Conservation (phyloP, 2,113 vertebrate genomes). For the Haliaeetus leucogaster region DNA sequence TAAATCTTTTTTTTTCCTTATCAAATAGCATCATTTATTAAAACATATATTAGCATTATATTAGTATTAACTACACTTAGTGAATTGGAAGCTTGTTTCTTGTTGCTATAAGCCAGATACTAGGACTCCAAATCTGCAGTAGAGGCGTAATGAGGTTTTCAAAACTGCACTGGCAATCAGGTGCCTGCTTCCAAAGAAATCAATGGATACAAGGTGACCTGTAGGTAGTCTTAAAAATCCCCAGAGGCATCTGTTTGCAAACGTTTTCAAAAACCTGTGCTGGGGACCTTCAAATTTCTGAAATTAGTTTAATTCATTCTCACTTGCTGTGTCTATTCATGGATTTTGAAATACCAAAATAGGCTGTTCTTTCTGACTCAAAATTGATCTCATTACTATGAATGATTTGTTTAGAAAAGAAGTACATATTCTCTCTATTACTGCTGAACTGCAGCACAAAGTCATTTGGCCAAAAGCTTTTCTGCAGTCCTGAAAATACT, state of each 20-base stretch:
- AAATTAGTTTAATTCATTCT: background rate
- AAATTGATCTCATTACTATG: background rate
- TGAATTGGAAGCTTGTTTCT: background rate
- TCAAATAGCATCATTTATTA: background rate
- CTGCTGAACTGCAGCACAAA: background rate
- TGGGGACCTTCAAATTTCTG: background rate
- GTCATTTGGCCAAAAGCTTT: background rate
- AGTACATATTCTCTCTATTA: background rate
- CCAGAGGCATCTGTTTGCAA: background rate
- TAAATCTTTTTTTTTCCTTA: background rate
- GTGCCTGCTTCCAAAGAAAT: background rate
- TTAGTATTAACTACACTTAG: background rate
- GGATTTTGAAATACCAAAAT: background rate
- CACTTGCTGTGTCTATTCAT: background rate
- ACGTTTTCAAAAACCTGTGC: background rate
- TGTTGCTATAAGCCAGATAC: background rate
- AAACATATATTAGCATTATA: background rate
- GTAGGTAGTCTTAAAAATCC: background rate
- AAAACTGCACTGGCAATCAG: background rate
- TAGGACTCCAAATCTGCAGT: background rate
- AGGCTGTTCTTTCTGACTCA: background rate
- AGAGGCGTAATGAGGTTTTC: background rate
- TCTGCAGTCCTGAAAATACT: background rate
- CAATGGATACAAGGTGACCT: background rate
- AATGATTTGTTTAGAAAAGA: background rate